A percentile compares a stretch with the other conserved stretches of the same genome.
Conservation (phyloP, 2,888 invertebrate species). For the Amphipyra berbera region DNA sequence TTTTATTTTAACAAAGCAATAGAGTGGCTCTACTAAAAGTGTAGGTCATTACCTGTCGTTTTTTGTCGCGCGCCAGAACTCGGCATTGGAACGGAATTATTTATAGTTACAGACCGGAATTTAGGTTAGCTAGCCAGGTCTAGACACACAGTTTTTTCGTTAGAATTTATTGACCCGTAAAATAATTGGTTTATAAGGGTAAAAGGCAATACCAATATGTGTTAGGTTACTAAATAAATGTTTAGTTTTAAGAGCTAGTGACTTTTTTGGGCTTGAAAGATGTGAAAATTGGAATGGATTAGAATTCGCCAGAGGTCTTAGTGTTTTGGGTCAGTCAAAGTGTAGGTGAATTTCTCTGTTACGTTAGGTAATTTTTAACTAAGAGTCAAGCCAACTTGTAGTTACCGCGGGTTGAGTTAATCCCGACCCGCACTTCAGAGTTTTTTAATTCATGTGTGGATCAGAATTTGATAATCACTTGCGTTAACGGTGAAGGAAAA, state of each 20-base stretch:
- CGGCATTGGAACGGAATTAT: conserved; percentile 37
- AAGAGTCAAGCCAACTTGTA: too few species aligned
- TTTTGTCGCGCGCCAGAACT: conserved; percentile 15
- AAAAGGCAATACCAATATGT: background rate
- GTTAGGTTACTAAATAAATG: background rate
- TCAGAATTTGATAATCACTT: too few species aligned
- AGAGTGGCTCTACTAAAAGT: background rate
- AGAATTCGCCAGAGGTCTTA: too few species aligned
- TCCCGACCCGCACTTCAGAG: too few species aligned
- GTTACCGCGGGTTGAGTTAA: too few species aligned
- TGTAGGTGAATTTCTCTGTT: too few species aligned
- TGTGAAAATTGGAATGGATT: too few species aligned
- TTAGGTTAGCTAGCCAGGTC: conserved; percentile 23
- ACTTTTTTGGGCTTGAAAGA: too few species aligned
- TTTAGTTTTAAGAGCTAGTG: background rate
- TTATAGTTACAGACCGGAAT: conserved; percentile 33
- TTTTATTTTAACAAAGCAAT: conserved; percentile 5
- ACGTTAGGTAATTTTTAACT: too few species aligned
- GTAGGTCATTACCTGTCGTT: conserved; percentile 23
- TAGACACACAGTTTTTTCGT: conserved; percentile 29
- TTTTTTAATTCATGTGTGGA: too few species aligned
- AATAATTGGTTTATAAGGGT: conserved; percentile 42
- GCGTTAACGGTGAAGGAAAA: too few species aligned
- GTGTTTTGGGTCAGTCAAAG: too few species aligned
- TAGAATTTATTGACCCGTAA: conserved; percentile 9